A percentile compares a stretch with the other conserved stretches of the same genome.
phyloP scores from a whole-genome alignment of 37 sponge, comb jelly and placozoan genomes.

The Aphrocallistes beatrix region DNA sequence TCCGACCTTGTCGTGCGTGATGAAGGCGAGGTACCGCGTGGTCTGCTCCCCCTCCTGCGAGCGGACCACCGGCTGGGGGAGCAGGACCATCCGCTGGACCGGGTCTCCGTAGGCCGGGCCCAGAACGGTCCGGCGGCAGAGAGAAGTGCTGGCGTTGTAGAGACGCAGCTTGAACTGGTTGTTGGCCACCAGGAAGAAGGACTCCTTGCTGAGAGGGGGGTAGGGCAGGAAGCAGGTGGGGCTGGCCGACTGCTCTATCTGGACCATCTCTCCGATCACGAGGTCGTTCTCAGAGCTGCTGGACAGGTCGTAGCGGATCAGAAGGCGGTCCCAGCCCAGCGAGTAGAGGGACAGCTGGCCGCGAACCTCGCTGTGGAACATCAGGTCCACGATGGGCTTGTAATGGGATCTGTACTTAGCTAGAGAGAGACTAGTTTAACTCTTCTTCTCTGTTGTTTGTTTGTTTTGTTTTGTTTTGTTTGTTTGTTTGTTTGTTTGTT shows the following conservation, averaged over 20 bases:
- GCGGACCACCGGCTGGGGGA: conserved; percentile 31
- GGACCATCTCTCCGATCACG: conserved; percentile 38
- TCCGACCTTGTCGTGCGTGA: conserved; percentile 81
- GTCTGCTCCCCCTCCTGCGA: conserved; percentile 29
- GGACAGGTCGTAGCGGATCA: conserved; percentile 61
- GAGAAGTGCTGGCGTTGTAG: conserved; percentile 79
- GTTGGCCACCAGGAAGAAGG: conserved; percentile 75
- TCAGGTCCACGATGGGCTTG: conserved; percentile 42
- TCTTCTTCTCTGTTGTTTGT: conserved; percentile 2
- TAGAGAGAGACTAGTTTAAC: conserved; percentile 47
- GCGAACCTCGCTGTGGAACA: background rate
- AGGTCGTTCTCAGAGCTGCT: conserved; percentile 64
- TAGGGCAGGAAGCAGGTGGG: conserved; percentile 70
- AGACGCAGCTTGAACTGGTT: conserved; percentile 88
- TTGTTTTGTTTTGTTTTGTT: too few relatives aligned
- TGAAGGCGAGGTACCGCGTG: conserved; percentile 61
- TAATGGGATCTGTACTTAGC: conserved; percentile 78
- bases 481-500: too few relatives aligned
- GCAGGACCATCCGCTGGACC: conserved; percentile 39
- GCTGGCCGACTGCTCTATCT: conserved; percentile 88
- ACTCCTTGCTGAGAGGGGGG: conserved; percentile 85
- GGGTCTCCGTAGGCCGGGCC: conserved; percentile 82
- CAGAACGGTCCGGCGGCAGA: conserved; percentile 85
- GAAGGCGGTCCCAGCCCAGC: background rate
- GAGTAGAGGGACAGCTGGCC: background rate